Evolutionary conservation across 2,797 vertebrate species (phyloP).

Genomic region (Pipistrellus nathusii): DNA sequence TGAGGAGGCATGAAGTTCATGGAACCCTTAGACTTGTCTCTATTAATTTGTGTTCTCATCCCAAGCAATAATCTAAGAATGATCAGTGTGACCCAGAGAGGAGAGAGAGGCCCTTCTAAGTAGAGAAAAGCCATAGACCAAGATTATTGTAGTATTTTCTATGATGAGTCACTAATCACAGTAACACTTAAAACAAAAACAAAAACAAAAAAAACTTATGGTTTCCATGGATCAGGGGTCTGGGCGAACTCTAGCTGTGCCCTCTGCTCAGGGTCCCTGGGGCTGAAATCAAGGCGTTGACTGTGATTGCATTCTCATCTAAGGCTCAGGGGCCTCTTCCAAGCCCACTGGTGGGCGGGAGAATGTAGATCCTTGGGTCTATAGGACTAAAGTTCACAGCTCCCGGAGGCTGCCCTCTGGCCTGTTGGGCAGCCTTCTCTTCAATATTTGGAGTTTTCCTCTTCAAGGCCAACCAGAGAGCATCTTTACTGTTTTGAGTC

Average conservation of each 20-base stretch:
- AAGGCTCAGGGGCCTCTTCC: not conserved
- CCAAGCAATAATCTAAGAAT: not conserved
- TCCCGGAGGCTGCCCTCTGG: too few species aligned
- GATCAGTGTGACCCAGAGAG: not conserved
- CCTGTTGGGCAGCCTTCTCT: not conserved
- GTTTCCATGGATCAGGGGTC: not conserved
- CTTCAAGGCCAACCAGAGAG: not conserved
- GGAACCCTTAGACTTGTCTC: not conserved
- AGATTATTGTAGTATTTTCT: not conserved
- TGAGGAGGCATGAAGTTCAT: accelerated
- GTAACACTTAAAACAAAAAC: not conserved
- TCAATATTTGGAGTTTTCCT: not conserved
- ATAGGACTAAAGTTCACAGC: not conserved
- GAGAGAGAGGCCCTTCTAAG: not conserved
- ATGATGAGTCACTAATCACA: not conserved
- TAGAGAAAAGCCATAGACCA: not conserved
- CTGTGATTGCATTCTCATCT: not conserved
- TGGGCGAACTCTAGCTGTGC: too few species aligned
- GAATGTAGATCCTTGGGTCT: not conserved
- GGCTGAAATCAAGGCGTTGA: not conserved
- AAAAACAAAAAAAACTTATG: too few species aligned
- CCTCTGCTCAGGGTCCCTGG: not conserved
- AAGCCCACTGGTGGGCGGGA: not conserved
- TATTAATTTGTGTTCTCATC: not conserved
- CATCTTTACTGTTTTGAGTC: not conserved